A percentile compares a stretch with the other conserved stretches of the same genome.
Conservation (phyloP, 2,797 vertebrate genomes). For the Karalla daura region DNA sequence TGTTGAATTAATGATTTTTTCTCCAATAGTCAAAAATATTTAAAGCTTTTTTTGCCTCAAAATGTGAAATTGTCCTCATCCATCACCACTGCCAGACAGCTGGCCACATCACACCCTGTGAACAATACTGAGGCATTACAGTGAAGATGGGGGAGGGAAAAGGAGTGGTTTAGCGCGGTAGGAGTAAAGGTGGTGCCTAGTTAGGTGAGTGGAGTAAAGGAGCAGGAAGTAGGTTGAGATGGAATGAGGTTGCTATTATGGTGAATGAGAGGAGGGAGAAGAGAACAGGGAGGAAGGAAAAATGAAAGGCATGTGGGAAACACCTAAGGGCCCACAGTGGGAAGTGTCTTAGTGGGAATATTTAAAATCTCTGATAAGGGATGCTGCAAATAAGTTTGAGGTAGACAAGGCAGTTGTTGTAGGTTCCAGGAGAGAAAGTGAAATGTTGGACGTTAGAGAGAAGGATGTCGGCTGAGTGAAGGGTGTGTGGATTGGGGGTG, state of each 20-base stretch:
- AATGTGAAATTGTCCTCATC: background rate
- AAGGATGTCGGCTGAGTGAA: background rate
- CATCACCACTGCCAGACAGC: background rate
- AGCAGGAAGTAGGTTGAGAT: slow-evolving; percentile 22
- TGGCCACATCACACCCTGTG: background rate
- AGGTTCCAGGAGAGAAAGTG: background rate
- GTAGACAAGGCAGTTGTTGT: slow-evolving; percentile 1
- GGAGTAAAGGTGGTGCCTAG: background rate
- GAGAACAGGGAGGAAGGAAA: slow-evolving; percentile 2
- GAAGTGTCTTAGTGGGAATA: slow-evolving; percentile 1
- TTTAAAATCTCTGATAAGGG: slow-evolving; percentile 10
- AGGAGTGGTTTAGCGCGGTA: background rate
- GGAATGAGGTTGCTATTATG: slow-evolving; percentile 14
- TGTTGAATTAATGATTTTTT: background rate
- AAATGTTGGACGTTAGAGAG: background rate
- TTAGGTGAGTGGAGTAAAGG: background rate
- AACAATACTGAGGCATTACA: background rate
- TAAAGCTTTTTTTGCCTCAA: background rate
- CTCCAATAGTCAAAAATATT: background rate
- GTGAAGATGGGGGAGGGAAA: slow-evolving; percentile 1
- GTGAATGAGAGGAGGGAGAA: slow-evolving; percentile 1
- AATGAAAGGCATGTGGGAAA: slow-evolving; percentile 15
- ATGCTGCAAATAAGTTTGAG: slow-evolving; percentile 3
- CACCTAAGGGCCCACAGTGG: background rate
- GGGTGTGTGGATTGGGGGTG: background rate